A percentile compares a stretch with the other conserved stretches of the same genome.
These are phyloP conservation scores for Rhizomys pruinosus DNA, from an alignment of 2,113 vertebrate species.

Conservation along the genomic window DNA sequence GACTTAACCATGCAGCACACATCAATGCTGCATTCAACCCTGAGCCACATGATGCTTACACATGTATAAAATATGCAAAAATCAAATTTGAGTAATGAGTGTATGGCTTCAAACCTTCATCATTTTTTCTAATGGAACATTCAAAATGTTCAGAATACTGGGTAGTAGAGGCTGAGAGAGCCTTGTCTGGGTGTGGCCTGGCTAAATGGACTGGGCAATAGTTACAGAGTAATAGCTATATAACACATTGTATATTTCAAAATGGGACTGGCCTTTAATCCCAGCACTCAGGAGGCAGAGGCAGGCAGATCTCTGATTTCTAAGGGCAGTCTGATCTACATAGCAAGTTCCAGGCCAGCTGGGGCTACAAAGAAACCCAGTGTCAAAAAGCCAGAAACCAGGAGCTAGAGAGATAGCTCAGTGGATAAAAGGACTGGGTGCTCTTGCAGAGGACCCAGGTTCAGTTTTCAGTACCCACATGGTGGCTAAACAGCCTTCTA, in stretches of 20 bases:
- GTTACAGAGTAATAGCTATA: not conserved
- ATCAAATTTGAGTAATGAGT: not conserved
- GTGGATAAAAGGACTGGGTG: too few species aligned
- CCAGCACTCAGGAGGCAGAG: too few species aligned
- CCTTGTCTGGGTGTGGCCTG: not conserved
- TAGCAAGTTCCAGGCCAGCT: too few species aligned
- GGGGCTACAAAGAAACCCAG: too few species aligned
- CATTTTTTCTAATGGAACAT: not conserved
- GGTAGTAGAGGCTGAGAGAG: not conserved
- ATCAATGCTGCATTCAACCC: not conserved
- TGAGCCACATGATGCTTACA: not conserved
- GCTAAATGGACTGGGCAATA: not conserved
- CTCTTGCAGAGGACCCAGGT: too few species aligned
- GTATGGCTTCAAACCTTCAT: not conserved
- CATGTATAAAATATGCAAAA: not conserved
- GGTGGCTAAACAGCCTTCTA: too few species aligned
- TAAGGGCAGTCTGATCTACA: too few species aligned
- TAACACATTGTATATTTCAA: not conserved
- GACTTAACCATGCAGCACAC: fast-evolving
- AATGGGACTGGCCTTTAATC: too few species aligned
- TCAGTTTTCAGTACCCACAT: too few species aligned
- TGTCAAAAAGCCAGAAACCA: too few species aligned
- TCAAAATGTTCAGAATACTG: not conserved
- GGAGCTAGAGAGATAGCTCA: too few species aligned
- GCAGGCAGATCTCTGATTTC: too few species aligned